These are phyloP conservation scores for Girardinichthys multiradiatus DNA, from an alignment of 2,113 vertebrate genomes.

Conservation along the genomic window DNA sequence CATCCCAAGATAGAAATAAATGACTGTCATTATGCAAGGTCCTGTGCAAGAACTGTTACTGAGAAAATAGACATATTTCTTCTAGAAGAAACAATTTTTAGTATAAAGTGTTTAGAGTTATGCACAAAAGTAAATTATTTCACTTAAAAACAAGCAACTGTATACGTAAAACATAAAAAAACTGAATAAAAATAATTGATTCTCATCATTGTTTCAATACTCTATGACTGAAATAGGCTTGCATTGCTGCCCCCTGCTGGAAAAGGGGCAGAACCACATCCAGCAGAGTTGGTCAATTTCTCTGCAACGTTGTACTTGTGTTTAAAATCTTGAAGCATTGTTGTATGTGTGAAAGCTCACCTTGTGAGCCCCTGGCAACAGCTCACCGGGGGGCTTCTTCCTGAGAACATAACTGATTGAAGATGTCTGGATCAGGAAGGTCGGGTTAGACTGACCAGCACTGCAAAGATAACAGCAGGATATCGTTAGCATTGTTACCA, in stretches of 20 bases:
- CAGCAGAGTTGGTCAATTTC: background rate
- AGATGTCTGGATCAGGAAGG: constrained; percentile 87
- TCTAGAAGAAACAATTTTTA: background rate
- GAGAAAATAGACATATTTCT: background rate
- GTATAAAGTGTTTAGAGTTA: background rate
- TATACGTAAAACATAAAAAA: background rate
- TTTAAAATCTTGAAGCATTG: background rate
- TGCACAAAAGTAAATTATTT: background rate
- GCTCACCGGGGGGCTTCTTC: constrained; percentile 89
- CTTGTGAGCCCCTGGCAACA: constrained; percentile 89
- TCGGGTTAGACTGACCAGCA: constrained; percentile 92
- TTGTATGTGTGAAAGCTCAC: constrained; percentile 61
- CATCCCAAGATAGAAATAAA: background rate
- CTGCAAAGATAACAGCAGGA: constrained; percentile 65
- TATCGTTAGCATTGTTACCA: background rate
- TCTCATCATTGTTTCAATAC: background rate
- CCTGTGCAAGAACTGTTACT: background rate
- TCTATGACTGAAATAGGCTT: background rate
- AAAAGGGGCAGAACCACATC: background rate
- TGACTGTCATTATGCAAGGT: background rate
- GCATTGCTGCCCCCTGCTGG: constrained; percentile 11
- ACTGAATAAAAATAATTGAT: background rate
- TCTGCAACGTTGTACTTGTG: background rate
- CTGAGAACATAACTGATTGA: constrained; percentile 85
- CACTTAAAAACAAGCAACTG: background rate